Conservation (phyloP, 2,888 invertebrate species). For the Gortyna flavago region DNA sequence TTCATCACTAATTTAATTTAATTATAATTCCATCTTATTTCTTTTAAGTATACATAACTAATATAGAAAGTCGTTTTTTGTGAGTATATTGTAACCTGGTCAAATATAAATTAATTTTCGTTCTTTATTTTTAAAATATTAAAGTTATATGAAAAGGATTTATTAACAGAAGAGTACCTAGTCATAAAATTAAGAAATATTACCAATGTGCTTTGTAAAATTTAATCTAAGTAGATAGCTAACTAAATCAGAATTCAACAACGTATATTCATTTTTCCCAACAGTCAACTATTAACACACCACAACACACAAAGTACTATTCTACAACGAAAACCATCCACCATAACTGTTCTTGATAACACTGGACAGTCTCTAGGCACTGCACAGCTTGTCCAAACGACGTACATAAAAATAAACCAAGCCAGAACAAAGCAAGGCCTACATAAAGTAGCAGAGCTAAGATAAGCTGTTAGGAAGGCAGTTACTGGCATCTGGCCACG, state of each 20-base stretch:
- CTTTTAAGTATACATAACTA: too few species aligned
- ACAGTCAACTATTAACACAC: too few species aligned
- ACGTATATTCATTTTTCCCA: background rate
- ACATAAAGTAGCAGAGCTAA: constrained; percentile 58
- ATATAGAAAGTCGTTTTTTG: background rate
- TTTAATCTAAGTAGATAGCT: background rate
- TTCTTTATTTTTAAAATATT: background rate
- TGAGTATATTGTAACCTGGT: background rate
- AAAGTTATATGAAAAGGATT: background rate
- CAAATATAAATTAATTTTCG: background rate
- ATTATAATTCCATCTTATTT: background rate
- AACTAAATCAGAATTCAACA: background rate
- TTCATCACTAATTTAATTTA: background rate
- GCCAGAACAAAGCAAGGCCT: constrained; percentile 51
- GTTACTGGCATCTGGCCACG: constrained; percentile 72
- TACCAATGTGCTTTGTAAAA: background rate
- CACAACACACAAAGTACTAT: background rate
- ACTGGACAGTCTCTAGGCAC: constrained; percentile 8
- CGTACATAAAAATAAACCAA: constrained; percentile 46
- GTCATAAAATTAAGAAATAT: too few species aligned
- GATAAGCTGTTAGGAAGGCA: constrained; percentile 69
- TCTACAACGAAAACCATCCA: constrained; percentile 3
- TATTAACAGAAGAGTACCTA: too few species aligned
- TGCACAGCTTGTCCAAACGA: constrained; percentile 45
- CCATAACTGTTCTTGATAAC: constrained; percentile 30